These are phyloP conservation scores for Herpailurus yagouaroundi DNA, from an alignment of 2,113 vertebrate species.

Conservation along the genomic window DNA sequence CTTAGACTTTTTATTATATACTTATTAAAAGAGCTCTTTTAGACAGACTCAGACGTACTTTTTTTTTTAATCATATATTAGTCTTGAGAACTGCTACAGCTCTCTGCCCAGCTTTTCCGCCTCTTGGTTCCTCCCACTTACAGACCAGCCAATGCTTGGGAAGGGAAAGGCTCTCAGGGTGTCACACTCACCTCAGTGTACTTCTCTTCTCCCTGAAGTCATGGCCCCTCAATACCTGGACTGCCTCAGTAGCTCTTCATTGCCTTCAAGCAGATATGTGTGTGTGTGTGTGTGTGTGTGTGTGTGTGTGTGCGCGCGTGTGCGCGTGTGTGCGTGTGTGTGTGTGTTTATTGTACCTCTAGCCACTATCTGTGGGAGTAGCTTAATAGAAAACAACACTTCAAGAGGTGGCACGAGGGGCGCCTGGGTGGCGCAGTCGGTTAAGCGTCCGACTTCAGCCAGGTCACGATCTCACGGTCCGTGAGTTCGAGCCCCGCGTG, in stretches of 20 bases:
- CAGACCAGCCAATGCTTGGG: not conserved
- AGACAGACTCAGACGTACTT: not conserved
- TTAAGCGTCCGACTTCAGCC: too few relatives aligned
- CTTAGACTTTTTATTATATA: not conserved
- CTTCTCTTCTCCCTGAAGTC: not conserved
- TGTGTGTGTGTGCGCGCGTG: not conserved
- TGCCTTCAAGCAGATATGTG: not conserved
- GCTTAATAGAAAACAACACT: not conserved
- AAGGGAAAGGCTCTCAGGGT: not conserved
- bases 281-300: not conserved
- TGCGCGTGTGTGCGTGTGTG: not conserved
- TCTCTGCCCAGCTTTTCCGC: not conserved
- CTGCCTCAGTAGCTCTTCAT: not conserved
- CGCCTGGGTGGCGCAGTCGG: too few relatives aligned
- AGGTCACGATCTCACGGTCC: too few relatives aligned
- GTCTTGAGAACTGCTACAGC: not conserved
- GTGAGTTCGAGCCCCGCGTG: too few relatives aligned
- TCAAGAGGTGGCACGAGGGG: not conserved
- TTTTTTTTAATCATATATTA: not conserved
- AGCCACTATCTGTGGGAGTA: not conserved
- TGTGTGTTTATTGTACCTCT: not conserved
- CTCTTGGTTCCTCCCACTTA: not conserved
- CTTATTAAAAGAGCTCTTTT: constrained; percentile 34
- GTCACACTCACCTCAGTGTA: not conserved
- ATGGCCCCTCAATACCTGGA: not conserved